Conservation (phyloP, 1,140 invertebrate genomes). For the Wiebesia pumilae region DNA sequence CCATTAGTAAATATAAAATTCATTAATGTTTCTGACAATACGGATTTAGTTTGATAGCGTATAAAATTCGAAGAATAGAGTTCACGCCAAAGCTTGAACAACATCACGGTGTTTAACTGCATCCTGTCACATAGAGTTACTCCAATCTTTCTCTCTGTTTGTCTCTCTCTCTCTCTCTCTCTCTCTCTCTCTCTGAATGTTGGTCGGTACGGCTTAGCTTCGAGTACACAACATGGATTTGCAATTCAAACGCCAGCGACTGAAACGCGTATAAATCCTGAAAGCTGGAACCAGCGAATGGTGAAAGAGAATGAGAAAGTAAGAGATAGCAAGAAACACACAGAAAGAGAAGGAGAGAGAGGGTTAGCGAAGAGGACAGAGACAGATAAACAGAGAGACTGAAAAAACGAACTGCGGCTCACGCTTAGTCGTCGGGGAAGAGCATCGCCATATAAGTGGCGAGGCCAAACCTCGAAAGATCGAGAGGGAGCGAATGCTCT, state of each 20-base stretch:
- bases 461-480: slow-evolving; percentile 39
- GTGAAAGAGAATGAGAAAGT: slow-evolving; percentile 51
- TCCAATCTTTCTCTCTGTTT: background rate
- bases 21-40: background rate
- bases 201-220: slow-evolving; percentile 55
- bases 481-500: slow-evolving; percentile 60
- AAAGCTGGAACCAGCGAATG: slow-evolving; percentile 47
- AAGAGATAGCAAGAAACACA: slow-evolving; percentile 24
- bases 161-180: slow-evolving; percentile 34
- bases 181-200: slow-evolving; percentile 56
- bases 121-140: background rate
- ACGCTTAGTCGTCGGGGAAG: slow-evolving; percentile 14
- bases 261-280: slow-evolving; percentile 68
- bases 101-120: background rate
- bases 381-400: background rate
- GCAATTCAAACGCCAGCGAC: slow-evolving; percentile 68
- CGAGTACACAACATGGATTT: slow-evolving; percentile 66
- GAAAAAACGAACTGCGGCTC: background rate
- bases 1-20: background rate
- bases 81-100: slow-evolving; percentile 18
- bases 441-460: slow-evolving; percentile 36
- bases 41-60: background rate
- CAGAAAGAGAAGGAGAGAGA: background rate
- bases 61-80: slow-evolving; percentile 5
- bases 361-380: slow-evolving; percentile 42